Percentiles rank a stretch among this genome's conserved stretches.
These are phyloP conservation scores for Actenoides hombroni DNA, from an alignment of 2,113 vertebrate species.

Conservation along the genomic window DNA sequence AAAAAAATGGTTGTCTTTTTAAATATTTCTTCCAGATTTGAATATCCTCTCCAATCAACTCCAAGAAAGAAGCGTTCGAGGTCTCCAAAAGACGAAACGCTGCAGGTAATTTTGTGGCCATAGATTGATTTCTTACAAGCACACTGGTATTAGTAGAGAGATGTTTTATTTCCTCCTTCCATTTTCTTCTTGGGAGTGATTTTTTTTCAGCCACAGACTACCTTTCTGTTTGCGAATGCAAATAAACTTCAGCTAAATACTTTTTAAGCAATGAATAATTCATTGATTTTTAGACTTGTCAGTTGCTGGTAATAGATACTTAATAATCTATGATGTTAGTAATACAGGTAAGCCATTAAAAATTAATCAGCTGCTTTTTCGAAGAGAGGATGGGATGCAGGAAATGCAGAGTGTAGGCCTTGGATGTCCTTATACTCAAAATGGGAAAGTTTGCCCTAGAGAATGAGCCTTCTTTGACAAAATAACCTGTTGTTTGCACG, in stretches of 20 bases:
- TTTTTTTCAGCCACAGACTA: neutral
- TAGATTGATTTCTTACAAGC: neutral
- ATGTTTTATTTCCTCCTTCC: neutral
- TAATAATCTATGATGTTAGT: neutral
- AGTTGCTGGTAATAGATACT: neutral
- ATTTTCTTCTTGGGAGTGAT: neutral
- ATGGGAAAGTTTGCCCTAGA: neutral
- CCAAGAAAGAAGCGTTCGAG: constrained; percentile 73
- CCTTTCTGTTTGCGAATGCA: neutral
- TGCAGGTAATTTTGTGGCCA: constrained; percentile 71
- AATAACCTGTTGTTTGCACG: neutral
- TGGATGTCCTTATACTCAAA: neutral
- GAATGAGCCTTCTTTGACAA: neutral
- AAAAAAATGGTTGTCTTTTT: neutral
- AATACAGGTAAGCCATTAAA: neutral
- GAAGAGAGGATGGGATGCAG: neutral
- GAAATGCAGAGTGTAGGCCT: neutral
- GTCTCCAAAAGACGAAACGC: constrained; percentile 71
- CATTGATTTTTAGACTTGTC: neutral
- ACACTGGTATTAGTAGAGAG: fast-evolving
- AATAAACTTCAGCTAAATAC: neutral
- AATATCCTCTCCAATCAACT: constrained; percentile 76
- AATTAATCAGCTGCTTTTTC: neutral
- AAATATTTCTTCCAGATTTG: constrained; percentile 75
- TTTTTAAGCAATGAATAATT: neutral